Percentiles rank a stretch among this genome's conserved stretches.
phyloP scores from a whole-genome alignment of 2,797 vertebrate species.

The Melanotaenia parkinsoni region DNA sequence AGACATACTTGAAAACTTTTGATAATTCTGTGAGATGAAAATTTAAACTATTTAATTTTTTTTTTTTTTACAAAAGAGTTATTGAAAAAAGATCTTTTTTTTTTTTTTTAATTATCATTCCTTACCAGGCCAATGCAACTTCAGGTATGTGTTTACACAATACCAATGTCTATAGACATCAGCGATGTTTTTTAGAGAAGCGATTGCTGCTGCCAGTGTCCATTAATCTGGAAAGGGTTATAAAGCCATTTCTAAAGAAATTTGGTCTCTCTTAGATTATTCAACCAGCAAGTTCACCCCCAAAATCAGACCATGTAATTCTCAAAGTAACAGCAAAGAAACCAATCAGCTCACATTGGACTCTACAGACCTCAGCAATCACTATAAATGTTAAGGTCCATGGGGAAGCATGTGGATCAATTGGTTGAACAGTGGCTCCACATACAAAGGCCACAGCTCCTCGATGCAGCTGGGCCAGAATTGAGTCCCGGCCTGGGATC shows the following conservation, averaged over 20 bases:
- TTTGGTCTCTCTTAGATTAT: not conserved
- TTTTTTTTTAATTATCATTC: not conserved
- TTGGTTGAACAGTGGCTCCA: too few species aligned
- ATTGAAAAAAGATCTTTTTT: too few species aligned
- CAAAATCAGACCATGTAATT: not conserved
- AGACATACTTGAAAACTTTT: not conserved
- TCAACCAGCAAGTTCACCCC: not conserved
- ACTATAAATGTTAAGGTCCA: too few species aligned
- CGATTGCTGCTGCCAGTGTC: not conserved
- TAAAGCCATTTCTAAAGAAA: not conserved
- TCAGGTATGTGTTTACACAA: not conserved
- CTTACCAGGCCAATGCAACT: not conserved
- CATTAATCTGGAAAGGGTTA: not conserved
- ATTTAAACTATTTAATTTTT: not conserved
- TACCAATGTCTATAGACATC: not conserved
- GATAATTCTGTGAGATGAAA: slow-evolving; percentile 20
- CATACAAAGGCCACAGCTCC: too few species aligned
- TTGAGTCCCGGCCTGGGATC: too few species aligned
- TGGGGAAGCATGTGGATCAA: too few species aligned
- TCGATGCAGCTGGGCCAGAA: too few species aligned
- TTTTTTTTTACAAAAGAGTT: not conserved
- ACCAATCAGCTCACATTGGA: too few species aligned
- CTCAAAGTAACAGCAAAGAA: not conserved
- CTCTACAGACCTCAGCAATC: too few species aligned
- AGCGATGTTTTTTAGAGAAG: not conserved